Evolutionary conservation across 1,140 invertebrate genomes (phyloP).

Genomic region (Harlomillsia oculata): DNA sequence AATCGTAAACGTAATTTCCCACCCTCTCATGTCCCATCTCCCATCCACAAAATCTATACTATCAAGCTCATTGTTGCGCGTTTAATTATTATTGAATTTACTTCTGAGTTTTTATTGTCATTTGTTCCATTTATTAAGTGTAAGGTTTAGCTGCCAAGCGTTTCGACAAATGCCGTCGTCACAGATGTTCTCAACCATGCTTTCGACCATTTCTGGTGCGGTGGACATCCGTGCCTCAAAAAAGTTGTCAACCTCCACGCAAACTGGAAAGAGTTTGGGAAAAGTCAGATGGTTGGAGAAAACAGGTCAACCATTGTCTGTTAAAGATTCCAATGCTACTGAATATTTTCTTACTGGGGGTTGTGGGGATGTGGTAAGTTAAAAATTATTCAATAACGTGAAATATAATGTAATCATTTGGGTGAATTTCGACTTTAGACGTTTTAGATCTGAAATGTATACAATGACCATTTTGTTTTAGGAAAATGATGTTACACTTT

Average conservation of each 20-base stretch:
- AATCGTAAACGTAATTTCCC: too few relatives aligned
- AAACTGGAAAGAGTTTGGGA: slow-evolving; percentile 22
- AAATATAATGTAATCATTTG: neutral
- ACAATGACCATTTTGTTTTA: neutral
- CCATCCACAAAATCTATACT: too few relatives aligned
- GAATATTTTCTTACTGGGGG: slow-evolving; percentile 27
- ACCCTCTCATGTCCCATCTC: too few relatives aligned
- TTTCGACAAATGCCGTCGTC: neutral
- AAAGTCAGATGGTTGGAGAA: slow-evolving; percentile 26
- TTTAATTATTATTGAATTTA: too few relatives aligned
- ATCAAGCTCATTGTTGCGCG: too few relatives aligned
- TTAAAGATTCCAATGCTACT: slow-evolving; percentile 18
- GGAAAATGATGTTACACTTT: slow-evolving; percentile 26
- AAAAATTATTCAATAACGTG: neutral
- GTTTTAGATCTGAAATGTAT: neutral
- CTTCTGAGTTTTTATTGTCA: too few relatives aligned
- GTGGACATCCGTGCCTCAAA: neutral
- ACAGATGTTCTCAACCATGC: neutral
- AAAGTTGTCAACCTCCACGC: slow-evolving; percentile 2
- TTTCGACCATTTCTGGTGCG: neutral
- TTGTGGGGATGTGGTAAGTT: neutral
- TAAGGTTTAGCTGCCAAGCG: neutral
- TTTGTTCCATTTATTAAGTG: neutral
- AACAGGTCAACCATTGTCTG: neutral
- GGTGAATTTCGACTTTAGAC: neutral